Evolutionary conservation across 2,797 vertebrate genomes (phyloP), one percentile per base, ranked within the genome.

Genomic region (Hypotaenidia okinawae): DNA sequence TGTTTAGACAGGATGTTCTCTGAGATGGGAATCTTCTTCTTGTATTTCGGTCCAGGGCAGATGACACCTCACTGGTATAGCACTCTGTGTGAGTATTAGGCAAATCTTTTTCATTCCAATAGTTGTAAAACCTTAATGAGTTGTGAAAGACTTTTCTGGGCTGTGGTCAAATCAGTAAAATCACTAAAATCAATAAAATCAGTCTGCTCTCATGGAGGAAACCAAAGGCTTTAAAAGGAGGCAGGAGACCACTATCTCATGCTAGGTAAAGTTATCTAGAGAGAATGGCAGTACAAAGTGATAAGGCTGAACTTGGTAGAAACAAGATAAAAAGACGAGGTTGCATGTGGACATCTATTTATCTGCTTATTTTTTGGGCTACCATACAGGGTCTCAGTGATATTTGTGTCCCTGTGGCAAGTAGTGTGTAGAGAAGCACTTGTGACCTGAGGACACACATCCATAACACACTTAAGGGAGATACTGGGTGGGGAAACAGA

Each of bases 51-150:
- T 35, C 49, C 57, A 30, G 12, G 61, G 6, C 49, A 70, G 59
- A 59, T 28, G 51, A 19, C 33, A 64, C 11, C 51, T 88, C 11
- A 11, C 12, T 61, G 25, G 21, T 63, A 39, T 27, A 45, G 47
- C 74, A 32, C 16, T 80, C 73, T 80, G 9, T 2, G 10, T 78
- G 59, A 35, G 11, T 22, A 32, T 54, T 23, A 57, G 41, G 64
- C 27, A 87, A 47, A 49, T 49, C 14, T 27, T 24, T 73, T 74
- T 37, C 16, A 51, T 49, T 62, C 18, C 37, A 67, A 49, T 7
- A 70, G 27, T 35, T 63, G 45, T 85, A 94, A 95, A 94, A 83
- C 23, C n/a, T 77, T 75, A 85, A 74, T 47, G 64, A 61, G 15
- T 33, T 87, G 52, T 66, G 63, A 68, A 84, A 88, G 49, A 78